Base-by-base conservation (phyloP, 2,888 invertebrate genomes). In the Ferdinandea cuprea region DNA sequence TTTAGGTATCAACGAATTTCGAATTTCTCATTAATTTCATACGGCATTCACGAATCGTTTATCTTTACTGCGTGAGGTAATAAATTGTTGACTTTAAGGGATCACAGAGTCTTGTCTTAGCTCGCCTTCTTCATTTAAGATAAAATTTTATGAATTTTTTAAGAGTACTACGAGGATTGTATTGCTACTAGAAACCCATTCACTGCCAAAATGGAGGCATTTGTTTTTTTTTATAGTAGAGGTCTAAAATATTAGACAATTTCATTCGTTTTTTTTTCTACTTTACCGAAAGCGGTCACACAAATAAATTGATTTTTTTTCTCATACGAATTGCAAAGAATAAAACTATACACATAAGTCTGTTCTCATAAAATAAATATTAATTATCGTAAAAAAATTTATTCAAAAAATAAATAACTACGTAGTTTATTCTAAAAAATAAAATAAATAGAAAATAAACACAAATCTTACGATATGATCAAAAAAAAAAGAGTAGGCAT, bases 191-290 rank as follows among this genome's bases (percentile, higher is more conserved):
- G 21, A 52, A 30, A 54, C n/a, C 17, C 11, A 21, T 46, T 68
- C 83, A 83, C 83, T 83, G 83, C 83, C 83, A 83, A 50, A 61
- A 54, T 68, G 56, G 52, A 78, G 56, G 83, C 83, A 83, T 83
- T 83, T 81, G 76, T 83, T 7, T 52, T 81, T 81, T 83, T 7
- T 52, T 59, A 59, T 37, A 65, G 13, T 17, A 11, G 58, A 52
- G 63, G 74, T 8, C 32, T 13, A 1, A 8, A n/a, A 17, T 40
- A 32, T 42, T n/a, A 13, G 48, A 42, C 50, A 56, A 63, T 42
- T 35, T 42, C 35, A 63, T 58, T 65, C n/a, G 17, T 50, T 46
- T 9, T 35, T 30, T 71, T 76, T 81, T 76, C 30, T 71, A 46
- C 30, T 15, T 40, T 65, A 58, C 48, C 73, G 54, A 54, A 9